These are phyloP conservation scores for Drosophila sp. DNA, from an alignment of 1,140 invertebrate genomes.

Conservation along the genomic window DNA sequence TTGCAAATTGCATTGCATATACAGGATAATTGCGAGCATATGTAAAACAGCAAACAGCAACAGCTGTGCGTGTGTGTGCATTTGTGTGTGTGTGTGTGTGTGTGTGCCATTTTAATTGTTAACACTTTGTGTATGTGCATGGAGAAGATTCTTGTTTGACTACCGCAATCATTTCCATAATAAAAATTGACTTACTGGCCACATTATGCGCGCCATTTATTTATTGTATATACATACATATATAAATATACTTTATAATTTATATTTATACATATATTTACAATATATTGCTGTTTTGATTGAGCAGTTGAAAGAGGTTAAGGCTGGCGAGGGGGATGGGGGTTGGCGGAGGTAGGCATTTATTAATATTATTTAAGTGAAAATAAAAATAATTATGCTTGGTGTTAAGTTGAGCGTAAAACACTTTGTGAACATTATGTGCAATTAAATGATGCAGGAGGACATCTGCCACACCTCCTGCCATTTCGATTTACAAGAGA, in stretches of 20 bases:
- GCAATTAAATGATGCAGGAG: constrained; percentile 49
- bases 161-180: constrained; percentile 67
- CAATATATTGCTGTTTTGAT: constrained; percentile 26
- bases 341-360: constrained; percentile 33
- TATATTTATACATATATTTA: background rate
- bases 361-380: constrained; percentile 71
- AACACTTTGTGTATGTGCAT: constrained; percentile 41
- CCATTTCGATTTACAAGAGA: background rate
- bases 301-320: background rate
- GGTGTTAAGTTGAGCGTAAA: constrained; percentile 72
- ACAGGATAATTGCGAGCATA: constrained; percentile 60
- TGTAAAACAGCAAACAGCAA: constrained; percentile 43
- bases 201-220: constrained; percentile 69
- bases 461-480: background rate
- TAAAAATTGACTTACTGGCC: constrained; percentile 75
- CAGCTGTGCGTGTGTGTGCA: constrained; percentile 14
- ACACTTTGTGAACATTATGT: constrained; percentile 71
- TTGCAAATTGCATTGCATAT: constrained; percentile 63
- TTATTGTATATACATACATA: constrained; percentile 53
- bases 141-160: constrained; percentile 54
- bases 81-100: constrained; percentile 19
- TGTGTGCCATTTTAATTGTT: constrained; percentile 58
- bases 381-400: constrained; percentile 78
- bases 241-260: constrained; percentile 27
- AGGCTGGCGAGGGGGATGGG: background rate